Evolutionary conservation across 2,888 invertebrate genomes (phyloP).

Genomic region (Pristionchus maxplancki): DNA sequence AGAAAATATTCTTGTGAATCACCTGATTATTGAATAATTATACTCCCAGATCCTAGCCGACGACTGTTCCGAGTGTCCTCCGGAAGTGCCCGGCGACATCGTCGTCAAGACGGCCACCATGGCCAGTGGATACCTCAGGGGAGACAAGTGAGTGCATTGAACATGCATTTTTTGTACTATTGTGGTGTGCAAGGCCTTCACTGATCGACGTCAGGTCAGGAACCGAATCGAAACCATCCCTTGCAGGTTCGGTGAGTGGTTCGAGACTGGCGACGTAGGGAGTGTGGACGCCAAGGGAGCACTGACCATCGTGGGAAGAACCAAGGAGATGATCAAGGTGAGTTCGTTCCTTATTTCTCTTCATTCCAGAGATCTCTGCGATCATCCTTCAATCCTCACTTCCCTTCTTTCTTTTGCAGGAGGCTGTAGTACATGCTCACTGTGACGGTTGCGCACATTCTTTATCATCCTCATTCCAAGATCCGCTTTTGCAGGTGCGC

Average conservation of each 20-base stretch:
- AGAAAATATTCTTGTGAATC: no score
- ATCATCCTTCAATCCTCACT: no score
- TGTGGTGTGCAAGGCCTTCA: no score
- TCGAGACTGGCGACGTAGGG: conserved; percentile 56
- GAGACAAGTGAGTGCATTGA: background rate
- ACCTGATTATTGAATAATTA: no score
- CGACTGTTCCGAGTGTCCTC: background rate
- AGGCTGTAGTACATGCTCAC: no score
- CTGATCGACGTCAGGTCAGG: no score
- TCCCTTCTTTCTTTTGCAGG: no score
- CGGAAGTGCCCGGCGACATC: conserved; percentile 55
- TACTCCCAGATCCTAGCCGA: conserved; percentile 36
- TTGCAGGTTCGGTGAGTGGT: conserved; percentile 53
- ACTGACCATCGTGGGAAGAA: conserved; percentile 58
- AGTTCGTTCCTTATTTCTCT: no score
- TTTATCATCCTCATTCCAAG: no score
- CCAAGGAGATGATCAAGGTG: conserved; percentile 68
- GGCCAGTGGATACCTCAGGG: conserved; percentile 56
- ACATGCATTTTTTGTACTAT: no score
- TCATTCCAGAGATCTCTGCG: no score
- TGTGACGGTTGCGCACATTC: background rate
- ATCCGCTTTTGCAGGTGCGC: conserved; percentile 46
- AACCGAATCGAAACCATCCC: no score
- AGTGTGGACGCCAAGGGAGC: conserved; percentile 48
- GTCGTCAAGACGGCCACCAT: conserved; percentile 60